Conservation (phyloP, 2,797 vertebrate species). For the Phylloscopus collybita region DNA sequence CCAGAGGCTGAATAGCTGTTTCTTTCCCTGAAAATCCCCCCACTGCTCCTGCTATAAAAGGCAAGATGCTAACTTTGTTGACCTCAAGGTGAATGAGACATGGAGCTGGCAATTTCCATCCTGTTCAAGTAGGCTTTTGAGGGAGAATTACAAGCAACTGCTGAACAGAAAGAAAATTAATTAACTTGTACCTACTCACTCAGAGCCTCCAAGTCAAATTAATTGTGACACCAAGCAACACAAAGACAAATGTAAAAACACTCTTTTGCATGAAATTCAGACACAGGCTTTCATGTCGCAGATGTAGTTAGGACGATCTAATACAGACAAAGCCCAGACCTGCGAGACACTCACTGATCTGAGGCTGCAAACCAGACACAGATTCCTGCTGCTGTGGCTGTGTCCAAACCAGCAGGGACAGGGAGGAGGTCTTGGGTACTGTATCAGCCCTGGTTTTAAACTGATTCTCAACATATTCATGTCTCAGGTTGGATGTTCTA, state of each 20-base stretch:
- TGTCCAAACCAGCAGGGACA: not conserved
- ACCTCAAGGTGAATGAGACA: conserved; percentile 35
- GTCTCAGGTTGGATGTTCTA: not conserved
- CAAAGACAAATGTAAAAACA: conserved; percentile 57
- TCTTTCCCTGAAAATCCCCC: not conserved
- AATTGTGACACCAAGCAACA: conserved; percentile 27
- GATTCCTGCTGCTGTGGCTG: not conserved
- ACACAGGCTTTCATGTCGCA: not conserved
- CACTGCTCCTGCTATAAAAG: not conserved
- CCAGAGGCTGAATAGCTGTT: not conserved
- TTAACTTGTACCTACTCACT: conserved; percentile 46
- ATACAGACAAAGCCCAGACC: not conserved
- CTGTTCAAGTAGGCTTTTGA: not conserved
- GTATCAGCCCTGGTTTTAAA: not conserved
- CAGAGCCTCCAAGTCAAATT: conserved; percentile 48
- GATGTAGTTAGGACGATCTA: not conserved
- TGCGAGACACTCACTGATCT: not conserved
- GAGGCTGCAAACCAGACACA: not conserved
- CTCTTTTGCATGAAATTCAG: conserved; percentile 36
- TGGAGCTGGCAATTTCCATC: conserved; percentile 21
- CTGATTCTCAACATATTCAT: not conserved
- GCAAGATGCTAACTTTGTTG: conserved; percentile 28
- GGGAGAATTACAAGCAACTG: conserved; percentile 12
- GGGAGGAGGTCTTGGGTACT: not conserved
- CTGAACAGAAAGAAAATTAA: conserved; percentile 49